Base-by-base conservation (phyloP, 2,888 invertebrate species). In the Ectemnius lituratus region DNA sequence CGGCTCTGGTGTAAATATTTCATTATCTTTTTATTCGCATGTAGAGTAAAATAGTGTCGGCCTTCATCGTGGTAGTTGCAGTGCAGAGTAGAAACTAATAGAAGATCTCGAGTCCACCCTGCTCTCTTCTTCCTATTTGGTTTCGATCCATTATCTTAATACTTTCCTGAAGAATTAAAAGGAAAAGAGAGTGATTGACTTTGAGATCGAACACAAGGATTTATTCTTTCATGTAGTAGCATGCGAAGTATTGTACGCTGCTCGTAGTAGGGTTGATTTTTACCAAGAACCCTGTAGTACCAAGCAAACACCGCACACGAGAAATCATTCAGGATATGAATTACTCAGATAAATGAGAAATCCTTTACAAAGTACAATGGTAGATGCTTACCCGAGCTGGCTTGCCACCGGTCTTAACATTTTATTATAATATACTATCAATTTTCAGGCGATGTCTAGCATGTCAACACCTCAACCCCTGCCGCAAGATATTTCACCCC, bases 1-100 rank as follows among this genome's bases (percentile, higher is more conserved):
- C 92, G 96, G 96, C 94, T 94, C 94, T 93, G 95, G 95, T 94
- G 96, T 96, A 96, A 96, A 95, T 96, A 96, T 95, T 79, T 76
- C 45, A 62, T 64, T 52, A 74, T 67, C 65, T 59, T 78, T 72
- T 8, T 37, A 37, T 77, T 63, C 75, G 78, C 78, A 77, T 70
- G 67, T 68, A 70, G 62, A 67, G 64, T 73, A 60, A 46, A 47
- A 71, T 64, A 62, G 56, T 11, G 2, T 27, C n/a, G 62, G 49
- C 46, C 73, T 80, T 62, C 71, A 62, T 76, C 46, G 75, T 82
- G 80, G 80, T 71, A 80, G 75, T 69, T 61, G 66, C 73, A 75
- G 74, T 78, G 78, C 67, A 67, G 60, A 69, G 56, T 67, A 65
- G 45, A 60, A 5, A 16, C 13, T 16, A 5, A 52, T 14, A 14